Evolutionary conservation across 2,113 vertebrate species (phyloP).

Genomic region (Pipa parva): DNA sequence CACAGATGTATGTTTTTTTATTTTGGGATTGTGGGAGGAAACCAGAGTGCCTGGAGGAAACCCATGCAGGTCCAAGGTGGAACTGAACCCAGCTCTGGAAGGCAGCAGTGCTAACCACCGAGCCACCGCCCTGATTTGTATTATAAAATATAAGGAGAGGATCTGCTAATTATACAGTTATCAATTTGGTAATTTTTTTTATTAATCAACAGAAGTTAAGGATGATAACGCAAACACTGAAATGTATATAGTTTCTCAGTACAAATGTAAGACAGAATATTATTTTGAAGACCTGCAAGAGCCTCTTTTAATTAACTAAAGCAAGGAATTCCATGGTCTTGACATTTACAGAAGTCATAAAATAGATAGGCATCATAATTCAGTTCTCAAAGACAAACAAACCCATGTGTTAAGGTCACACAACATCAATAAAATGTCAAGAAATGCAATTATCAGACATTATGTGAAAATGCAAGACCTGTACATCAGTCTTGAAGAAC

Average conservation of each 20-base stretch:
- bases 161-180: background rate
- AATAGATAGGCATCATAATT: conserved; percentile 43
- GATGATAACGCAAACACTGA: background rate
- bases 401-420: conserved; percentile 48
- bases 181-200: background rate
- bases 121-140: too few species aligned
- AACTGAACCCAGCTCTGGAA: too few species aligned
- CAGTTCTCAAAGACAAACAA: conserved; percentile 46
- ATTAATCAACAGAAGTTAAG: too few species aligned
- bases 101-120: too few species aligned
- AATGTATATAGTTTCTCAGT: background rate
- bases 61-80: too few species aligned
- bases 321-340: conserved; percentile 20
- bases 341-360: conserved; percentile 47
- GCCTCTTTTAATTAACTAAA: conserved; percentile 1
- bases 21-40: too few species aligned
- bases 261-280: background rate
- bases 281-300: conserved; percentile 15
- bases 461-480: conserved; percentile 25
- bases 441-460: conserved; percentile 35
- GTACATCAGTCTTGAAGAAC: conserved; percentile 20
- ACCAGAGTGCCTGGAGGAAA: too few species aligned
- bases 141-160: background rate
- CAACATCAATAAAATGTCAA: conserved; percentile 47
- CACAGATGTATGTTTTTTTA: too few species aligned